A percentile compares a stretch with the other conserved stretches of the same genome.
These are phyloP conservation scores for Cricetomys ansorgei DNA, from an alignment of 2,113 vertebrate species.

Conservation along the genomic window DNA sequence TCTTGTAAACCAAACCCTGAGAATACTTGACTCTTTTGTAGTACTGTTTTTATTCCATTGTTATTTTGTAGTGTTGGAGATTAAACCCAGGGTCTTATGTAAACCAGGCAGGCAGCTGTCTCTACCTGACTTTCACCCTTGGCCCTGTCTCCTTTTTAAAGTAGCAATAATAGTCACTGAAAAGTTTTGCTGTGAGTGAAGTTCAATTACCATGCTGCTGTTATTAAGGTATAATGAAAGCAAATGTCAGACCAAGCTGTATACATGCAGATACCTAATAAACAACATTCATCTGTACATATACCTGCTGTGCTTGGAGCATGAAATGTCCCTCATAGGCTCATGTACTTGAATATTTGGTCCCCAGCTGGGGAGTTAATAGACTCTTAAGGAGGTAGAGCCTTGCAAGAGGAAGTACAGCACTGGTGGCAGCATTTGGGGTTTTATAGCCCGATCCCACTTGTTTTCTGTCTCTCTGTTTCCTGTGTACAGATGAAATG, in stretches of 20 bases:
- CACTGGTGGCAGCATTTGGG: neutral
- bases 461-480: neutral
- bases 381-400: neutral
- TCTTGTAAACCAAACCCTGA: neutral
- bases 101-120: neutral
- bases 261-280: neutral
- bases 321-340: neutral
- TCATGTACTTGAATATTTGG: neutral
- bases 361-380: neutral
- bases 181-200: neutral
- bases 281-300: neutral
- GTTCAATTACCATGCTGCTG: neutral
- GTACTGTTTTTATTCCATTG: neutral
- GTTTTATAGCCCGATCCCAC: neutral
- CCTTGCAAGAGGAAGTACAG: neutral
- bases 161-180: neutral
- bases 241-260: neutral
- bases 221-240: neutral
- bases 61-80: neutral
- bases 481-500: neutral
- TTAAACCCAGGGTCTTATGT: neutral
- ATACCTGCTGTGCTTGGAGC: neutral
- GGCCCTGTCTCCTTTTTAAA: neutral
- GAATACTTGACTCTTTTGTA: neutral
- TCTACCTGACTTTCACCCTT: neutral